Base-by-base conservation (phyloP, 2,888 invertebrate genomes). In the Catocala sponsa region DNA sequence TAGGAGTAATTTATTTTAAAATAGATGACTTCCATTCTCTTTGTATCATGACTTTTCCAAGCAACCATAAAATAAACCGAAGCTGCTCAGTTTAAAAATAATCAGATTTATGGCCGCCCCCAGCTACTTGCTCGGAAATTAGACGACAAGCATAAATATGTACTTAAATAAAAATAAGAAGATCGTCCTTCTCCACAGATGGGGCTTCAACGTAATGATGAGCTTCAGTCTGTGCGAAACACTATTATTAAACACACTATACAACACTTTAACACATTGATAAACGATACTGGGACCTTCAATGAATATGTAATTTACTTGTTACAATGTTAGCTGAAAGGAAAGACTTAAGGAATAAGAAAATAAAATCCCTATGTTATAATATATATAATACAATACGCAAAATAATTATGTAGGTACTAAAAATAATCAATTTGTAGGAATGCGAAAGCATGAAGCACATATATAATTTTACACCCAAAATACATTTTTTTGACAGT, bases 61-160 rank as follows among this genome's bases (percentile, higher is more conserved):
- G 79, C 74, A 76, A 70, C 78, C 76, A 79, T 84, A 81, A 84
- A 81, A 75, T 80, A 82, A 81, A 75, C 70, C 72, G 67, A 65
- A 72, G 65, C 66, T 66, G 66, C 74, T 72, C 77, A 75, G 86
- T 84, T 85, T 87, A 85, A 86, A 87, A 86, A 87, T 86, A 81
- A 84, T 80, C 74, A 79, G 76, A 84, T 84, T 83, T 85, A 84
- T 78, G 71, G 61, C 68, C 75, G 78, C 77, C 79, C 71, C 75
- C 64, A 63, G 78, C 75, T 73, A 78, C 75, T 78, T 65, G 68
- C 68, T 74, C 63, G 58, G 65, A 72, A 77, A 79, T 80, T 76
- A 77, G 75, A 79, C 72, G 74, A 70, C 74, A 73, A 58, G 58
- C 72, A 70, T 72, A 77, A 79, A 74, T 66, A 62, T 59, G 59